Base-by-base conservation (phyloP, 2,113 vertebrate species). In the Carettochelys insculpta region DNA sequence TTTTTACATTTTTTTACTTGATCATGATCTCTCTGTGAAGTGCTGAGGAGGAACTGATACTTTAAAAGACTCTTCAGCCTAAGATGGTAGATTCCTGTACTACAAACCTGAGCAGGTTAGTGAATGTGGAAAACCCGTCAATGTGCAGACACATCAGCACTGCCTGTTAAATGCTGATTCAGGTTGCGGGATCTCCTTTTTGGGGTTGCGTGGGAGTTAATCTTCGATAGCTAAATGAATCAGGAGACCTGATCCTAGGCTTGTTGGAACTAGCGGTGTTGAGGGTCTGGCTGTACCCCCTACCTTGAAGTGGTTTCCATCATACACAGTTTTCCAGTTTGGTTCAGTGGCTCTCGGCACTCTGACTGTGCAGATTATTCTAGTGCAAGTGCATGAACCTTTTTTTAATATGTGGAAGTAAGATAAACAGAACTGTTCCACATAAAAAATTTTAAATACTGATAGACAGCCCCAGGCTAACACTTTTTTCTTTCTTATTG, bases 111-210 rank as follows among this genome's bases (percentile, higher is more conserved):
- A 45, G 71, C 71, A 45, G 71, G 24, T 75, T 75, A 24, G 41
- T 45, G 38, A 25, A 27, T 93, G 97, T 52, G 77, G 95, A 97
- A 97, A 82, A 73, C 92, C 91, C 95, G 95, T 95, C 95, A 95
- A 97, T 84, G 92, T 93, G 93, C 97, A 97, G 97, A 85, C 95
- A 86, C 95, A 95, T 27, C 90, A 92, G 86, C 97, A 94, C 96
- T 97, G 96, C 87, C 96, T 89, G 45, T 11, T 11, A 16, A 13
- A 8, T 25, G 1, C 7, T 6, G 85, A 77, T 80, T 76, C 75
- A 80, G 2, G 80, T 14, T 43, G 47, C 20, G 8, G 4, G 5
- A 19, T 3, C 29, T 34, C n/a, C 0, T 3, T 31, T 24, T 11
- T 11, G 17, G 25, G 45, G 4, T 4, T 61, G 73, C 83, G 71